Conservation (phyloP, 2,888 invertebrate genomes). For the Hirudinaria manillensis region DNA sequence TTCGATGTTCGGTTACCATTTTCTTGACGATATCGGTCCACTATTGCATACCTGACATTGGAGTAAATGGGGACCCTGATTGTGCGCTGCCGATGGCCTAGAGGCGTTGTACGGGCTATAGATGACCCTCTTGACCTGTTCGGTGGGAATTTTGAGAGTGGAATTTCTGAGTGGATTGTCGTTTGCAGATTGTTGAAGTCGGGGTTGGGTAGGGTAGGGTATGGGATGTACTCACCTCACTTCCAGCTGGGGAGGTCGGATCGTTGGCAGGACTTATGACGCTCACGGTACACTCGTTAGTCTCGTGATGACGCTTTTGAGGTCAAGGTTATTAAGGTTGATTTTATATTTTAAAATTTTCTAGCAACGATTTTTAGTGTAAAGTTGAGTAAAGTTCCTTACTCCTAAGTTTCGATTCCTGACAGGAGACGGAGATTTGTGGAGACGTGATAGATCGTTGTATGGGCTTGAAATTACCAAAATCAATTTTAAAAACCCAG, state of each 20-base stretch:
- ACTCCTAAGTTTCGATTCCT: neutral
- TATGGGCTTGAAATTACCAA: neutral
- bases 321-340: neutral
- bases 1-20: too few species aligned
- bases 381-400: neutral
- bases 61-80: too few species aligned
- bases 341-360: neutral
- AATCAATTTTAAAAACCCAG: too few species aligned
- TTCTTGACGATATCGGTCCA: too few species aligned
- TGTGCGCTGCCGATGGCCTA: too few species aligned
- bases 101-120: neutral
- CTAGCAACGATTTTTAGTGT: neutral
- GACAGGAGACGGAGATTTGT: neutral
- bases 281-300: constrained; percentile 1
- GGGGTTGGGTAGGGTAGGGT: neutral
- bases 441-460: neutral
- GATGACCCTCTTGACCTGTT: neutral
- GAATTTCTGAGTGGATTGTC: too few species aligned
- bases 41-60: too few species aligned
- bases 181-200: too few species aligned
- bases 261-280: constrained; percentile 1
- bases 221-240: neutral
- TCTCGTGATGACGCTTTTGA: neutral
- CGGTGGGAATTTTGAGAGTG: too few species aligned
- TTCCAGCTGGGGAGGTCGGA: neutral